phyloP scores from a whole-genome alignment of 2,113 vertebrate species.

The Mesoclemmys tuberculata region DNA sequence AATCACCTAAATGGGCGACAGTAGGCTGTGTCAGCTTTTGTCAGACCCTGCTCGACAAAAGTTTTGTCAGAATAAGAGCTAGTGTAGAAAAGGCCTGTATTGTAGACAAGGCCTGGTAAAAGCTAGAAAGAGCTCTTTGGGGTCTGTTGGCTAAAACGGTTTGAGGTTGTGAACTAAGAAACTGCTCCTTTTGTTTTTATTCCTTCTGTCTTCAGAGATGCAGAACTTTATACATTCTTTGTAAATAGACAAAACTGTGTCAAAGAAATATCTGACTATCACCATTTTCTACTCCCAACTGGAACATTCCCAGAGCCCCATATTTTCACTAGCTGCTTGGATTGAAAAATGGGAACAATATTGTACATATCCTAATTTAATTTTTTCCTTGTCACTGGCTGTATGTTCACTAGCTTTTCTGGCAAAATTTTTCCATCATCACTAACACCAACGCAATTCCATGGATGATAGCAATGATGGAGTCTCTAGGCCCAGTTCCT shows the following conservation, averaged over 20 bases:
- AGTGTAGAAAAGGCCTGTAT: too few species aligned
- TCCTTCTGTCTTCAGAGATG: too few species aligned
- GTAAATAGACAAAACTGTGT: neutral
- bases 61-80: too few species aligned
- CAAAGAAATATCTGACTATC: neutral
- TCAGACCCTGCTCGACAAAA: too few species aligned
- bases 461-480: neutral
- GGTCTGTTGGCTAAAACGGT: neutral
- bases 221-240: neutral
- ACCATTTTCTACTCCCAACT: neutral
- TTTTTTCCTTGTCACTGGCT: neutral
- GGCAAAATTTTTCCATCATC: neutral
- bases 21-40: too few species aligned
- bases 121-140: neutral
- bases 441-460: neutral
- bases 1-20: too few species aligned
- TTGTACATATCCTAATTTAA: neutral
- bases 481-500: neutral
- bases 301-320: neutral
- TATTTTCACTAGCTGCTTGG: neutral
- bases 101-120: neutral
- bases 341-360: neutral
- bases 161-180: neutral
- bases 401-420: neutral
- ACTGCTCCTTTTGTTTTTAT: too few species aligned